Conservation (phyloP, 2,113 vertebrate species). For the Atrichornis clamosus region DNA sequence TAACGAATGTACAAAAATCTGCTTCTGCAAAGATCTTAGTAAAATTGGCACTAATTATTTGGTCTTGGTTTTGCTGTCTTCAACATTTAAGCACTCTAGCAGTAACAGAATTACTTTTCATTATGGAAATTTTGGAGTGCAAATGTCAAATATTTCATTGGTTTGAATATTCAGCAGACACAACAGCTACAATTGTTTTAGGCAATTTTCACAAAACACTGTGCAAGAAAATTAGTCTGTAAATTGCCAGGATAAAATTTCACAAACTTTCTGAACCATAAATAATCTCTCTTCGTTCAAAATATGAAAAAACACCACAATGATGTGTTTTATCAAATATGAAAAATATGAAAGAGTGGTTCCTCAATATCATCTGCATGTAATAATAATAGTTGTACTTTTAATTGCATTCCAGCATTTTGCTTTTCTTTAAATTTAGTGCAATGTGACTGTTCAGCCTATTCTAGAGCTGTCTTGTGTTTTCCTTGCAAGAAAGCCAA, state of each 20-base stretch:
- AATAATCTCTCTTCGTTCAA: background rate
- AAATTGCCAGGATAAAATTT: conserved; percentile 14
- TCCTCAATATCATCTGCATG: background rate
- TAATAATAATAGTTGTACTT: background rate
- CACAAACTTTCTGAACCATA: background rate
- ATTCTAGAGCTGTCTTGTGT: background rate
- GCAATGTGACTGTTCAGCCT: background rate
- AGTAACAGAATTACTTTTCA: background rate
- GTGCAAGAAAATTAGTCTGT: background rate
- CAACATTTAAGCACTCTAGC: background rate
- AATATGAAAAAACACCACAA: background rate
- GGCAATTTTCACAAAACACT: background rate
- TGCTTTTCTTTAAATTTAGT: background rate
- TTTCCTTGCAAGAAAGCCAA: background rate
- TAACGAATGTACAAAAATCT: background rate
- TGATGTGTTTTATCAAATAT: background rate
- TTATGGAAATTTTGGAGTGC: background rate
- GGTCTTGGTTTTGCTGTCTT: background rate
- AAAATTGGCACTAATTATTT: conserved; percentile 6
- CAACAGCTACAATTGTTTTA: background rate
- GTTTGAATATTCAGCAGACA: background rate
- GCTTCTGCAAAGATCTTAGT: background rate
- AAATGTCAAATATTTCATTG: background rate
- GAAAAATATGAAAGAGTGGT: background rate
- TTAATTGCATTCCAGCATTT: background rate